These are phyloP conservation scores for Phyllostomus hastatus DNA, from an alignment of 2,113 vertebrate genomes.

Conservation along the genomic window DNA sequence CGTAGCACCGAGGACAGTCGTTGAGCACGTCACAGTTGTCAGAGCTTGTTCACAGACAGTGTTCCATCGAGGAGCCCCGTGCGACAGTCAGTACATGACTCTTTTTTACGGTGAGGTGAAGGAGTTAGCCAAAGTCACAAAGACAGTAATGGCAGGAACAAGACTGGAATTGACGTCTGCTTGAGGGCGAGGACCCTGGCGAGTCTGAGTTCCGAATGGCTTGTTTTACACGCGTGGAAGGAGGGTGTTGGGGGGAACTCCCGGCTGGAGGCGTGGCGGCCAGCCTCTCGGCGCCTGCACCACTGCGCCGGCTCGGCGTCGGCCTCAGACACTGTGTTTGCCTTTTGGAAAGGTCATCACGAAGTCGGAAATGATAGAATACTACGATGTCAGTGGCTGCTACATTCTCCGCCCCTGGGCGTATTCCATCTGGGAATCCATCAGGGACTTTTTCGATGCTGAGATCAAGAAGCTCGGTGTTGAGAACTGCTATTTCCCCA, in stretches of 20 bases:
- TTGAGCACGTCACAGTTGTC: neutral
- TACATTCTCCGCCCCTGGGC: slow-evolving; percentile 98
- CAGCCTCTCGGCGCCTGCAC: neutral
- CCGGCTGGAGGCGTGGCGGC: neutral
- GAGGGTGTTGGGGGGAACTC: neutral
- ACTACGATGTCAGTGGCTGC: slow-evolving; percentile 98
- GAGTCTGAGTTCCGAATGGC: neutral
- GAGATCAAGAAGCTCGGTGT: slow-evolving; percentile 97
- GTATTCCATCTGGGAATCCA: slow-evolving; percentile 93
- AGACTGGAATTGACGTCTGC: neutral
- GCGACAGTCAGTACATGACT: neutral
- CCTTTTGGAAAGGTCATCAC: slow-evolving; percentile 92
- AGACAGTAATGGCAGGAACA: neutral
- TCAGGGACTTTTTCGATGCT: slow-evolving; percentile 93
- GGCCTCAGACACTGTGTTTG: slow-evolving; percentile 26
- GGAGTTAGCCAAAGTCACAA: neutral
- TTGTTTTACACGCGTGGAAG: rapidly evolving
- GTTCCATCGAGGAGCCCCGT: neutral
- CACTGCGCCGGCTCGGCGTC: neutral
- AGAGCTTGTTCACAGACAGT: neutral
- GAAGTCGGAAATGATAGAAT: slow-evolving; percentile 98
- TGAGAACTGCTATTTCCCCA: slow-evolving; percentile 99
- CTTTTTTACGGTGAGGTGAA: neutral
- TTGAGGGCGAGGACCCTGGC: neutral
- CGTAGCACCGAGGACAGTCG: neutral